Conservation (phyloP, 2,888 invertebrate species). For the Caradrina kadenii region DNA sequence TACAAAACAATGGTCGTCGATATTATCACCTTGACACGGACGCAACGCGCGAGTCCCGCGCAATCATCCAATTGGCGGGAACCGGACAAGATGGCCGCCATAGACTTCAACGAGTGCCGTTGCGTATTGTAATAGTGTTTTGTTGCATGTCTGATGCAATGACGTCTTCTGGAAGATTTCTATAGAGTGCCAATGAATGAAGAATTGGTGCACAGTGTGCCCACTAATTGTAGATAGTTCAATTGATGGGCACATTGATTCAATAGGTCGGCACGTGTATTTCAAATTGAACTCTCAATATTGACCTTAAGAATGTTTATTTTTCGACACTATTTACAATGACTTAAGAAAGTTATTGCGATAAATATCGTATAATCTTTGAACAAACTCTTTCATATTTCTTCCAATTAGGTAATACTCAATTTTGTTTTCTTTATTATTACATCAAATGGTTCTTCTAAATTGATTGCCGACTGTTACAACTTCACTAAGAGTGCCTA, state of each 20-base stretch:
- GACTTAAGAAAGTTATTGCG: background rate
- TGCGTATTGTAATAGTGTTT: slow-evolving; percentile 53
- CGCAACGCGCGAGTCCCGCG: slow-evolving; percentile 73
- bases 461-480: background rate
- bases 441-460: slow-evolving; percentile 1
- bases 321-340: too few species aligned
- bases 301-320: background rate
- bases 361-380: background rate
- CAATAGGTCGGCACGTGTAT: background rate
- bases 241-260: background rate
- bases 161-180: slow-evolving; percentile 35
- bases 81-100: slow-evolving; percentile 81
- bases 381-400: background rate
- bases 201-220: background rate
- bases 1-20: slow-evolving; percentile 58
- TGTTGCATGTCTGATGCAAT: slow-evolving; percentile 51
- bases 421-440: background rate
- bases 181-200: slow-evolving; percentile 1
- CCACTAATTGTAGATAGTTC: background rate
- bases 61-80: slow-evolving; percentile 87
- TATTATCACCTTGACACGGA: slow-evolving; percentile 82
- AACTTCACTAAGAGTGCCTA: background rate
- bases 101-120: slow-evolving; percentile 52
- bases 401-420: background rate
- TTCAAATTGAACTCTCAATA: background rate